These are phyloP conservation scores for Hydropsyche tenuis DNA, from an alignment of 1,140 invertebrate genomes.

Conservation along the genomic window DNA sequence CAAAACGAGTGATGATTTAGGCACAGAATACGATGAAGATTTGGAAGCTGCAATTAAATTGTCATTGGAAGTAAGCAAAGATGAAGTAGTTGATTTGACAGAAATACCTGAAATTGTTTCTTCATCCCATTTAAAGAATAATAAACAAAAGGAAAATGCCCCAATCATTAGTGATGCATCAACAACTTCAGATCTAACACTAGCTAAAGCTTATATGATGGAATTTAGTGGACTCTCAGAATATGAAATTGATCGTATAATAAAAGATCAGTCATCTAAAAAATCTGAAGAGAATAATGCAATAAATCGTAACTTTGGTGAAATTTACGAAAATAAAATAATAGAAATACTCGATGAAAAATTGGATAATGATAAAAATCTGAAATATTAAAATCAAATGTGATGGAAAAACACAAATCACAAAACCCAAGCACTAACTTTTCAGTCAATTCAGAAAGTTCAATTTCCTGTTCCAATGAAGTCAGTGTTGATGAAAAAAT, in stretches of 20 bases:
- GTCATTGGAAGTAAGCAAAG: not conserved
- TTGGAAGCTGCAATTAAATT: conserved; percentile 57
- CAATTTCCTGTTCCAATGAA: too few species aligned
- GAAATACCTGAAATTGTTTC: conserved; percentile 20
- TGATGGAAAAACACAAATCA: too few species aligned
- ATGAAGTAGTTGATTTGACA: not conserved
- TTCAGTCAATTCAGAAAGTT: too few species aligned
- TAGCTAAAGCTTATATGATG: conserved; percentile 69
- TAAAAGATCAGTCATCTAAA: conserved; percentile 47
- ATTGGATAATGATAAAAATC: too few species aligned
- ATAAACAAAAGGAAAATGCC: conserved; percentile 43
- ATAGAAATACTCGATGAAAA: too few species aligned
- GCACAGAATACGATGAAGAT: conserved; percentile 63
- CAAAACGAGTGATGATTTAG: conserved; percentile 16
- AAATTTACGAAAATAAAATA: too few species aligned
- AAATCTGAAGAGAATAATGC: too few species aligned
- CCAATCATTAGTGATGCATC: conserved; percentile 47
- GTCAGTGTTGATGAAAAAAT: too few species aligned
- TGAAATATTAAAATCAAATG: too few species aligned
- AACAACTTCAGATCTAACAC: conserved; percentile 54
- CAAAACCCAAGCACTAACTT: too few species aligned
- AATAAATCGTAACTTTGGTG: too few species aligned
- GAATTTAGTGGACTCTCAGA: conserved; percentile 77
- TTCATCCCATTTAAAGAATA: not conserved
- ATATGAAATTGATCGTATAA: conserved; percentile 70